Percentiles rank a stretch among this genome's conserved stretches.
phyloP scores from a whole-genome alignment of 2,888 invertebrate species.

The Spilosoma lubricipeda region DNA sequence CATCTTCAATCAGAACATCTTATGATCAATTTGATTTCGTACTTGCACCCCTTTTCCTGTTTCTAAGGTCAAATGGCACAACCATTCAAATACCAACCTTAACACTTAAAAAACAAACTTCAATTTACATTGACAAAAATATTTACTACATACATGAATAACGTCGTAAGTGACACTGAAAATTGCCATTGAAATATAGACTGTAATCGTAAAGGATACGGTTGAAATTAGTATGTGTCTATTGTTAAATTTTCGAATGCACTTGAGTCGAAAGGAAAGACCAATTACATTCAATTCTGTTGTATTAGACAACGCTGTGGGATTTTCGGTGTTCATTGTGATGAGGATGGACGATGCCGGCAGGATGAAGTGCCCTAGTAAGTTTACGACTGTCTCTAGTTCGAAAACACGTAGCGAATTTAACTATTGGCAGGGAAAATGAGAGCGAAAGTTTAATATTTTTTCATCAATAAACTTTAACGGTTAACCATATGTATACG shows the following conservation, averaged over 20 bases:
- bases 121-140: not conserved
- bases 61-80: conserved; percentile 30
- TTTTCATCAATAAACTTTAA: not conserved
- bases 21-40: conserved; percentile 30
- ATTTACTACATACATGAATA: not conserved
- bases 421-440: not conserved
- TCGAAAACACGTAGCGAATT: not conserved
- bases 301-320: conserved; percentile 69
- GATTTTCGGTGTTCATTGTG: conserved; percentile 65
- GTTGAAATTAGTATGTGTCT: conserved; percentile 8
- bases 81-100: conserved; percentile 25
- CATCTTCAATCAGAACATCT: conserved; percentile 28
- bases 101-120: accelerated
- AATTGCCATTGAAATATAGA: not conserved
- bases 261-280: conserved; percentile 70
- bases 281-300: conserved; percentile 76
- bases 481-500: not conserved
- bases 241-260: conserved; percentile 53
- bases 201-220: accelerated
- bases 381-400: not conserved
- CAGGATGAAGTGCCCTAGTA: conserved; percentile 1
- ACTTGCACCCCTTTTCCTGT: conserved; percentile 39
- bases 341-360: conserved; percentile 8
- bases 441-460: no score
- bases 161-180: conserved; percentile 5